Percentiles rank a stretch among this genome's conserved stretches.
Conservation (phyloP, 2,797 vertebrate genomes). For the Stomatorhinus walkeri region DNA sequence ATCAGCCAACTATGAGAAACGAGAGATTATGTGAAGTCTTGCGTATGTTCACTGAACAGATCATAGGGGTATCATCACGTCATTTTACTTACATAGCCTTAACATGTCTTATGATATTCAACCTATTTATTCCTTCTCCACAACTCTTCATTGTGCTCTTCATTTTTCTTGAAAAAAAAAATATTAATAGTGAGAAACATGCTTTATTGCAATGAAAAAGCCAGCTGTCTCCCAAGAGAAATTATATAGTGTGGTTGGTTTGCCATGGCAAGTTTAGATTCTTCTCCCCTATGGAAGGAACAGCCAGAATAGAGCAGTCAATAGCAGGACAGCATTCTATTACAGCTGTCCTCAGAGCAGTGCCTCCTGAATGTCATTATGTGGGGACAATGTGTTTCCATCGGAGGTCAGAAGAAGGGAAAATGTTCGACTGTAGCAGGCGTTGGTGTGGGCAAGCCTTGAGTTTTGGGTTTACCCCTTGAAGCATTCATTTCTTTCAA, state of each 20-base stretch:
- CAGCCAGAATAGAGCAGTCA: conserved; percentile 1
- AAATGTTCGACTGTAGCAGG: neutral
- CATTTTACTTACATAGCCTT: neutral
- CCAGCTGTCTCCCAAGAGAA: conserved; percentile 14
- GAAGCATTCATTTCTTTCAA: neutral
- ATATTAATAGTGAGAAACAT: conserved; percentile 16
- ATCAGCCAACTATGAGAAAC: neutral
- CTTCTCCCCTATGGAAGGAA: neutral
- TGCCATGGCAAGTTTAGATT: conserved; percentile 13
- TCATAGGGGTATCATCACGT: neutral
- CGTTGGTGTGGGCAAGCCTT: neutral
- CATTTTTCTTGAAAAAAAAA: neutral
- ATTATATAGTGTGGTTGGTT: conserved; percentile 15
- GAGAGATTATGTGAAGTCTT: neutral
- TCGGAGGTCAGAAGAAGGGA: neutral
- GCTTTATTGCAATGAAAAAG: neutral
- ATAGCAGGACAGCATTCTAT: conserved; percentile 5
- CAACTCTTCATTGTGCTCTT: neutral
- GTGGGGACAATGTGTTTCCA: neutral
- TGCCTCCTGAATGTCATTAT: conserved; percentile 3
- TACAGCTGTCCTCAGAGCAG: conserved; percentile 5
- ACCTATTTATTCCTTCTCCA: neutral
- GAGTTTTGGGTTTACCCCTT: neutral
- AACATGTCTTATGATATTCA: neutral
- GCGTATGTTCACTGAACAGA: neutral